Conservation (phyloP, 2,888 invertebrate species). For the Aporophyla nigra region DNA sequence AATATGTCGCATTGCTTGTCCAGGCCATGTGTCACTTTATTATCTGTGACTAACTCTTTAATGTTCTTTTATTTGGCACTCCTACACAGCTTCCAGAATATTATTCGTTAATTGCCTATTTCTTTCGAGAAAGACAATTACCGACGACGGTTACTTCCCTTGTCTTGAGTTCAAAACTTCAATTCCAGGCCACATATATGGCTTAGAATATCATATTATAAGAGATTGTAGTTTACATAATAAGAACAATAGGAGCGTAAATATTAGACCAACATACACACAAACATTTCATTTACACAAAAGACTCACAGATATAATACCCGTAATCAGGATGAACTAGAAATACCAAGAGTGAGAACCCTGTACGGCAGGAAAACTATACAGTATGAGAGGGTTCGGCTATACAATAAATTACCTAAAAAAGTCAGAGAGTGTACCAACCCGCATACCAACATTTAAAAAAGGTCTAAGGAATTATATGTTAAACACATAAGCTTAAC, state of each 20-base stretch:
- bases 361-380: no score
- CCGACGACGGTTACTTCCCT: not conserved
- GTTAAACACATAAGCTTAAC: no score
- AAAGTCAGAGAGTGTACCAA: no score
- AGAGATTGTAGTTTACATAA: not conserved
- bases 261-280: no score
- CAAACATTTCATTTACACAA: no score
- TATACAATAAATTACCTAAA: no score
- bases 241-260: not conserved
- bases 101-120: slow-evolving; percentile 36
- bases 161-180: not conserved
- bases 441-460: no score
- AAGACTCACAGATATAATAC: no score
- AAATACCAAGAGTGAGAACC: no score
- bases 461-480: no score
- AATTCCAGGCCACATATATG: not conserved
- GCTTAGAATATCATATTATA: not conserved
- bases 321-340: no score
- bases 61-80: slow-evolving; percentile 48
- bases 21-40: slow-evolving; percentile 31
- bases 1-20: slow-evolving; percentile 41
- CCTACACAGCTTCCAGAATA: slow-evolving; percentile 13
- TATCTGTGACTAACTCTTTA: slow-evolving; percentile 42
- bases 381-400: no score
- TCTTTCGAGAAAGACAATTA: slow-evolving; percentile 5